phyloP scores from a whole-genome alignment of 2,113 vertebrate genomes.

The Tychaedon coryphoeus region DNA sequence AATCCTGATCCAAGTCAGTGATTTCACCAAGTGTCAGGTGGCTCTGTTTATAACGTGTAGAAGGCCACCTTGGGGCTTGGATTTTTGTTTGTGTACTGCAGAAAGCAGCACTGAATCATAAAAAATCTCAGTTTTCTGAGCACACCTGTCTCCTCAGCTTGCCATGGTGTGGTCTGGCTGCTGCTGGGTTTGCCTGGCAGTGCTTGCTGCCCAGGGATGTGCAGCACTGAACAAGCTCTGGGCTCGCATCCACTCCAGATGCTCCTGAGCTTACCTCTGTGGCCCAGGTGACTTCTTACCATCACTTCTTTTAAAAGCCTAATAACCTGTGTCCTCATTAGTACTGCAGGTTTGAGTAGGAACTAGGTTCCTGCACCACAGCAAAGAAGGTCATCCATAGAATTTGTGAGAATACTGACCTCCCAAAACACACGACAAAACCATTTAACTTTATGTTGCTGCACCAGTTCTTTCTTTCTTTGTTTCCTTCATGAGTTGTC shows the following conservation, averaged over 20 bases:
- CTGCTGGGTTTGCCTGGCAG: background rate
- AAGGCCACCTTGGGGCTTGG: background rate
- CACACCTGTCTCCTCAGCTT: background rate
- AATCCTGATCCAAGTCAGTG: background rate
- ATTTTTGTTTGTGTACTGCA: background rate
- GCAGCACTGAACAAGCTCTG: background rate
- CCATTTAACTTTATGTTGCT: background rate
- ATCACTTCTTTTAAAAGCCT: background rate
- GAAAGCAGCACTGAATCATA: background rate
- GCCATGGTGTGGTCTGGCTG: background rate
- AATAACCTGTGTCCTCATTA: background rate
- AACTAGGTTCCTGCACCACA: background rate
- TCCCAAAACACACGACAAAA: background rate
- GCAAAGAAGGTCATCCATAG: background rate
- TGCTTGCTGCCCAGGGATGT: background rate
- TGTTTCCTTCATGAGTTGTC: conserved; percentile 28
- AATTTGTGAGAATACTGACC: background rate
- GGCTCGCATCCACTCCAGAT: background rate
- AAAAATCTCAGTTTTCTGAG: background rate
- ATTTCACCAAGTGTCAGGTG: fast-evolving
- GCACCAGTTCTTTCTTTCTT: conserved; percentile 55
- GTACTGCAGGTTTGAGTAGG: background rate
- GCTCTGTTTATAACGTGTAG: background rate
- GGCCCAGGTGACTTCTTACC: background rate
- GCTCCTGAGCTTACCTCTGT: background rate